Conservation (phyloP, 2,888 invertebrate genomes). For the Chrysolina oricalcia region DNA sequence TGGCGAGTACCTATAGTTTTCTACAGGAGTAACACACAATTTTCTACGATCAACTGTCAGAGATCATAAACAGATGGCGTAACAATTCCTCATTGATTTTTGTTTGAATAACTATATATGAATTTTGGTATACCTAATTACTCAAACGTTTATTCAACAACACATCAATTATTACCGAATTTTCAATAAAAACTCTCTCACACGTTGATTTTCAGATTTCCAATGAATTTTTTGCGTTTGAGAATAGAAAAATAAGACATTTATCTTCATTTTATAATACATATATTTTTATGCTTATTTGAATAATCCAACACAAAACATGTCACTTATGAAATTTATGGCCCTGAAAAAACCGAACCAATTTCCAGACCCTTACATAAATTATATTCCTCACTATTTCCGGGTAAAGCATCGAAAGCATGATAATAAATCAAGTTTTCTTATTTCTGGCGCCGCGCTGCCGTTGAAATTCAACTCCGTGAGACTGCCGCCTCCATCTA, state of each 20-base stretch:
- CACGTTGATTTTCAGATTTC: background rate
- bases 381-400: slow-evolving; percentile 57
- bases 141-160: background rate
- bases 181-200: background rate
- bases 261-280: slow-evolving; percentile 37
- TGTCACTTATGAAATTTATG: slow-evolving; percentile 40
- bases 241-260: slow-evolving; percentile 39
- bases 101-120: too few relatives aligned
- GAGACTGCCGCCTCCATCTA: slow-evolving; percentile 60
- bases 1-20: too few relatives aligned
- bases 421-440: slow-evolving; percentile 64
- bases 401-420: slow-evolving; percentile 56
- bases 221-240: background rate
- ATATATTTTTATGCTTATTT: slow-evolving; percentile 40
- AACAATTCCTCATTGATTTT: too few relatives aligned
- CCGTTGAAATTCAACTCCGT: slow-evolving; percentile 61
- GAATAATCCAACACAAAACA: slow-evolving; percentile 36
- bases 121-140: background rate
- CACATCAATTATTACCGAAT: background rate
- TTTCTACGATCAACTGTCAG: too few relatives aligned
- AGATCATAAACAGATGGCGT: too few relatives aligned
- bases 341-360: slow-evolving; percentile 42
- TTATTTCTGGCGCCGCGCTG: slow-evolving; percentile 64
- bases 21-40: too few relatives aligned
- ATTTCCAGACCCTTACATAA: slow-evolving; percentile 56